phyloP scores from a whole-genome alignment of 2,113 vertebrate species.

The Halcyon malimbica region DNA sequence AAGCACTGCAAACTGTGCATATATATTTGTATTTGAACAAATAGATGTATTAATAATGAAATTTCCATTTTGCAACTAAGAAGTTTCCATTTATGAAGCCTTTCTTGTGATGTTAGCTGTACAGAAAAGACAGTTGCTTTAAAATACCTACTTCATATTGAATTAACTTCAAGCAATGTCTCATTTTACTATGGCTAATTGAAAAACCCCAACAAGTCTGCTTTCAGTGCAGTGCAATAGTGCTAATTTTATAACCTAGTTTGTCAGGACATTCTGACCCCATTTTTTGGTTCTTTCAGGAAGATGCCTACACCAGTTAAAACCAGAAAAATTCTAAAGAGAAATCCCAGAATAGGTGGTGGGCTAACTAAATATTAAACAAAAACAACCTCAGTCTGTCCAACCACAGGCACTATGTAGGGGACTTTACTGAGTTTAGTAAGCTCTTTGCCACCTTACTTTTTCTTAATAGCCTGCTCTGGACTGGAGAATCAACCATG shows the following conservation, averaged over 20 bases:
- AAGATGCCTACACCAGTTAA: background rate
- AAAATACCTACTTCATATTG: background rate
- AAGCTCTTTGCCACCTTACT: background rate
- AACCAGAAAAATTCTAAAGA: background rate
- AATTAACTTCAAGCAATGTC: background rate
- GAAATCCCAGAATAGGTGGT: background rate
- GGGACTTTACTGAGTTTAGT: background rate
- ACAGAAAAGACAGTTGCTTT: background rate
- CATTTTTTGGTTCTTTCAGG: background rate
- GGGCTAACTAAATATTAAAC: background rate
- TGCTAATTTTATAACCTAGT: background rate
- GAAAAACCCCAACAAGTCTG: background rate
- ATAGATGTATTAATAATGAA: background rate
- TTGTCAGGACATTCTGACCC: background rate
- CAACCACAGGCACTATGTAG: background rate
- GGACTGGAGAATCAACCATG: background rate
- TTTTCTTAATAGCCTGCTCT: background rate
- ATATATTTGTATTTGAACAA: constrained; percentile 3
- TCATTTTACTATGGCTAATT: background rate
- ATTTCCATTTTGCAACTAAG: background rate
- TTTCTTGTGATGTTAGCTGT: background rate
- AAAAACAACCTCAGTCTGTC: background rate
- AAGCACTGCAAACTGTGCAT: background rate
- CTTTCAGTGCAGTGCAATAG: background rate
- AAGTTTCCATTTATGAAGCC: background rate